These are phyloP conservation scores for Hippocampus zosterae DNA, from an alignment of 2,113 vertebrate species.

Conservation along the genomic window DNA sequence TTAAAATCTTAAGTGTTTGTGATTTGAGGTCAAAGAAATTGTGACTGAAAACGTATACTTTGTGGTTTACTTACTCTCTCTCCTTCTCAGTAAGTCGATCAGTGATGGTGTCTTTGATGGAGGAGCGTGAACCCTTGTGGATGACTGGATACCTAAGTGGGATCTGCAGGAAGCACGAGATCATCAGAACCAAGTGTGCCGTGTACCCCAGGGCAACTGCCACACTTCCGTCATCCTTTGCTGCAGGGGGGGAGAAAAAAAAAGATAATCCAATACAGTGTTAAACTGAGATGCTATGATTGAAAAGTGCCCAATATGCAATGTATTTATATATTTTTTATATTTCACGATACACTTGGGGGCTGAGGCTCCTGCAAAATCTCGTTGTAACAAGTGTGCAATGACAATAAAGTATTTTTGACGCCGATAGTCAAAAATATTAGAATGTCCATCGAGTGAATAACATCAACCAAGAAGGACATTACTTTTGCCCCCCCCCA, in stretches of 20 bases:
- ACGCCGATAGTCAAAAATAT: slow-evolving; percentile 7
- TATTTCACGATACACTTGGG: no score
- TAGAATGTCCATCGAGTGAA: no score
- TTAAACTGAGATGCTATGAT: slow-evolving; percentile 1
- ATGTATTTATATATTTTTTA: no score
- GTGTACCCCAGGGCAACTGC: slow-evolving; percentile 97
- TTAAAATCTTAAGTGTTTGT: not conserved
- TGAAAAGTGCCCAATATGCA: not conserved
- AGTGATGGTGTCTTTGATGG: slow-evolving; percentile 97
- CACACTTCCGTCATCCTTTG: slow-evolving; percentile 94
- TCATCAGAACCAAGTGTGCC: slow-evolving; percentile 95
- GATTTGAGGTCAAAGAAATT: not conserved
- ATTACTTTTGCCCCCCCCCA: no score
- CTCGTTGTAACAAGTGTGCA: no score
- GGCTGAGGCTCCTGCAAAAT: no score
- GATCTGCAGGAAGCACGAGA: slow-evolving; percentile 95
- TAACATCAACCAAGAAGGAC: no score
- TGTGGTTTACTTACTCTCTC: slow-evolving; percentile 84
- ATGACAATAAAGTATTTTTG: slow-evolving; percentile 4
- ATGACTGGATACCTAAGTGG: slow-evolving; percentile 95
- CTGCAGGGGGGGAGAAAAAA: slow-evolving; percentile 62
- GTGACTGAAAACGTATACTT: not conserved
- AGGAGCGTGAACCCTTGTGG: slow-evolving; percentile 93
- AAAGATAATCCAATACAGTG: not conserved
- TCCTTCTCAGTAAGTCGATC: slow-evolving; percentile 96